phyloP scores from a whole-genome alignment of 2,113 vertebrate species.

The Phycodurus eques region DNA sequence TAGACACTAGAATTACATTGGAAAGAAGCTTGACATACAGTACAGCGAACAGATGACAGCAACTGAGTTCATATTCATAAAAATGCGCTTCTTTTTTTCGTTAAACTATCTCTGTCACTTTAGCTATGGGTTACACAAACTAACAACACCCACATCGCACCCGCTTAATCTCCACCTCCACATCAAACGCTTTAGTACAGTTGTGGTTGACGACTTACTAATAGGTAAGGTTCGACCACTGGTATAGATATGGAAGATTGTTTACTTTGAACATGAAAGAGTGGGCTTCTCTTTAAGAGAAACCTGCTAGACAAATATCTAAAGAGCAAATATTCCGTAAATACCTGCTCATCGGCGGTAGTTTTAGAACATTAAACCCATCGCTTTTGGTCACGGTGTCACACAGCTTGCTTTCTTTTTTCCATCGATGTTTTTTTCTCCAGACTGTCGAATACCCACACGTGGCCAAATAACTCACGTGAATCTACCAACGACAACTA shows the following conservation, averaged over 20 bases:
- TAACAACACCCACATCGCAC: too few relatives aligned
- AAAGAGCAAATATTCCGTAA: constrained; percentile 60
- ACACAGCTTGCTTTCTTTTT: too few relatives aligned
- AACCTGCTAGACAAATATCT: constrained; percentile 71
- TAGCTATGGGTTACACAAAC: too few relatives aligned
- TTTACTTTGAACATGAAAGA: fast-evolving
- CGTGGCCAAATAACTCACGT: too few relatives aligned
- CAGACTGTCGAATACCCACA: background rate
- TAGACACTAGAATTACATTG: background rate
- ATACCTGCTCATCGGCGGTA: fast-evolving
- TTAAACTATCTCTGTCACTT: too few relatives aligned
- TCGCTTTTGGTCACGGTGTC: constrained; percentile 2
- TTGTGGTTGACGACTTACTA: too few relatives aligned
- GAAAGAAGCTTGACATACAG: background rate
- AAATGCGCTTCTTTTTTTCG: background rate
- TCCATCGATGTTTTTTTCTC: background rate
- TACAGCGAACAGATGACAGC: background rate
- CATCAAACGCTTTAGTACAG: too few relatives aligned
- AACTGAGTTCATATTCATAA: background rate
- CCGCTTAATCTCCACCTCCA: too few relatives aligned
- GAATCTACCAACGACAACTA: too few relatives aligned
- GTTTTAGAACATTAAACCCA: fast-evolving
- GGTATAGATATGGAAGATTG: too few relatives aligned
- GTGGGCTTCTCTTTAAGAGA: constrained; percentile 61
- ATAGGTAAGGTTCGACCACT: too few relatives aligned